phyloP scores from a whole-genome alignment of 1,140 invertebrate genomes.

The Samia ricini region DNA sequence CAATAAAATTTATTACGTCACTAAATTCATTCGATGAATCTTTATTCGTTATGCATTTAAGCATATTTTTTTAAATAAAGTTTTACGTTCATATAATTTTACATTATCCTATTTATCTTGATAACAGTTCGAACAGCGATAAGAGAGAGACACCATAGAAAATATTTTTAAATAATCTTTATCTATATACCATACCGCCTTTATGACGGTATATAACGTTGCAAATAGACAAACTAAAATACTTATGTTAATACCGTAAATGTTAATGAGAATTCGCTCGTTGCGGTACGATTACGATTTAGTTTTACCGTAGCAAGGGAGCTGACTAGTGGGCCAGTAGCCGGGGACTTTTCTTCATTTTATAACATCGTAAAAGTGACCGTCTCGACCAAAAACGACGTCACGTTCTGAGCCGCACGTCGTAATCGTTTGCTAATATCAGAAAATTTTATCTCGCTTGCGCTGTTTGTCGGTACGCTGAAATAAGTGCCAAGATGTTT shows the following conservation, averaged over 20 bases:
- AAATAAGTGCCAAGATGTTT: background rate
- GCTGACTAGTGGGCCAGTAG: constrained; percentile 3
- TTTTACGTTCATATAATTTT: too few species aligned
- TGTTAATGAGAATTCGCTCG: constrained; percentile 6
- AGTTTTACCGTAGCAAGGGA: constrained; percentile 26
- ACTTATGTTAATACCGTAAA: background rate
- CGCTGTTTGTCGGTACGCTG: background rate
- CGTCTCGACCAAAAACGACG: constrained; percentile 26
- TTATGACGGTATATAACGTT: background rate
- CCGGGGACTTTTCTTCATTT: constrained; percentile 29
- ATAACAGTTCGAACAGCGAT: too few species aligned
- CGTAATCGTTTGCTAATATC: constrained; percentile 29
- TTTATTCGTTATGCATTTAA: too few species aligned
- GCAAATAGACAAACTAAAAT: background rate
- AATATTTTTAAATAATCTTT: too few species aligned
- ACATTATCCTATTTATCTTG: too few species aligned
- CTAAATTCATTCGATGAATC: too few species aligned
- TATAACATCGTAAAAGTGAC: constrained; percentile 37
- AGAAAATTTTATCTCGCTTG: background rate
- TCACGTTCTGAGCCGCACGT: constrained; percentile 15
- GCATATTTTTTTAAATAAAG: too few species aligned
- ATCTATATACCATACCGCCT: too few species aligned
- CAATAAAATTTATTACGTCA: too few species aligned
- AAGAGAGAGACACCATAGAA: too few species aligned
- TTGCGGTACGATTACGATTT: constrained; percentile 21